Percentiles rank a stretch among this genome's conserved stretches.
Evolutionary conservation across 2,888 invertebrate genomes (phyloP).

Genomic region (Melitaea athalia): DNA sequence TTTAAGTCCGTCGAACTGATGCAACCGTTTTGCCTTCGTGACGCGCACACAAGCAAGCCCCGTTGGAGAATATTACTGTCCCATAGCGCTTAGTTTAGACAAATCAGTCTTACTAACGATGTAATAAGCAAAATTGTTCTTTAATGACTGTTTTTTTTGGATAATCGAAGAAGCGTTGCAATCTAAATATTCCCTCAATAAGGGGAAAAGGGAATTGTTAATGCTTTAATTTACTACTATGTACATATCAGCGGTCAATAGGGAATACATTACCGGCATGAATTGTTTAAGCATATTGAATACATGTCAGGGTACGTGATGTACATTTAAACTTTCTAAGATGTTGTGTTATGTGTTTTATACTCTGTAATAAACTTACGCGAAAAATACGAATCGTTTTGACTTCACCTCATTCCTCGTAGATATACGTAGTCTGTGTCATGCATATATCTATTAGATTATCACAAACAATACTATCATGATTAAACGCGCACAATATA

Average conservation of each 20-base stretch:
- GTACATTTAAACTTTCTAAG: no score
- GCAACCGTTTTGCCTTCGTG: conserved; percentile 26
- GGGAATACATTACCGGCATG: no score
- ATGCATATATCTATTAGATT: background rate
- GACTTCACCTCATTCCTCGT: no score
- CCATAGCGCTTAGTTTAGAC: background rate
- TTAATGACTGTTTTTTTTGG: background rate
- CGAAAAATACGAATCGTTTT: no score
- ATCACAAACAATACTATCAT: background rate
- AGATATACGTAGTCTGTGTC: background rate
- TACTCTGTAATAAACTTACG: no score
- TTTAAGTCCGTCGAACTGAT: conserved; percentile 30
- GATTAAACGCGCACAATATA: conserved; percentile 1
- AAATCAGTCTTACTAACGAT: background rate
- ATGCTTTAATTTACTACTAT: background rate
- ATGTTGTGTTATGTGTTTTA: no score
- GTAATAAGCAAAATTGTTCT: background rate
- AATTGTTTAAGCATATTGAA: no score
- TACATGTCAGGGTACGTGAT: no score
- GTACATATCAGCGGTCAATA: no score
- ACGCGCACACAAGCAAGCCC: conserved; percentile 17
- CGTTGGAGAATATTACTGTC: conserved; percentile 9
- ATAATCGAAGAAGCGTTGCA: background rate
- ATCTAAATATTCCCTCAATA: background rate
- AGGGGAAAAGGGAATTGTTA: background rate